Conservation (phyloP, 2,113 vertebrate species). For the Tupaia tana region DNA sequence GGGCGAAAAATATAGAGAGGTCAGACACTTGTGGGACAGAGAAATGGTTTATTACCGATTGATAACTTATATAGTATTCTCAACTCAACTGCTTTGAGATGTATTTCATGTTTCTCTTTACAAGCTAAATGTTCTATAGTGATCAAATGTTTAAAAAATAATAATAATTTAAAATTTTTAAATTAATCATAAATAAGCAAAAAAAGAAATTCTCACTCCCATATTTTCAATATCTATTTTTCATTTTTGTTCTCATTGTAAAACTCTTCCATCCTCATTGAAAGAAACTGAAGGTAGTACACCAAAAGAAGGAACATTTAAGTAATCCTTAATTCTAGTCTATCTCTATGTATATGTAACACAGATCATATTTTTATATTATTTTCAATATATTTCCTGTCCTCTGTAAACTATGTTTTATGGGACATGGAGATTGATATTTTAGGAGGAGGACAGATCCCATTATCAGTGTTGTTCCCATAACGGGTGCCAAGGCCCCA, state of each 20-base stretch:
- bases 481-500: background rate
- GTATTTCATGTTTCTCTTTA: no score
- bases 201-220: background rate
- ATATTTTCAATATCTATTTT: background rate
- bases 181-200: no score
- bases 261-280: background rate
- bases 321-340: background rate
- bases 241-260: background rate
- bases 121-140: no score
- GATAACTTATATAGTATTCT: no score
- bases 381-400: background rate
- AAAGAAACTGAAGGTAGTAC: background rate
- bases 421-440: background rate
- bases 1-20: no score
- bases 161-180: no score
- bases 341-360: background rate
- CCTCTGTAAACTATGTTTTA: background rate
- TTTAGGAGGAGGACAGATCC: background rate
- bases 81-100: no score
- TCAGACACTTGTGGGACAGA: no score
- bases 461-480: background rate
- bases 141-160: no score
- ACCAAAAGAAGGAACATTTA: conserved; percentile 15
- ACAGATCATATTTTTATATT: background rate
- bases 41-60: no score